A percentile compares a stretch with the other conserved stretches of the same genome.
Conservation (phyloP, 1,140 invertebrate species). For the Pseudomyrmex pallidus region DNA sequence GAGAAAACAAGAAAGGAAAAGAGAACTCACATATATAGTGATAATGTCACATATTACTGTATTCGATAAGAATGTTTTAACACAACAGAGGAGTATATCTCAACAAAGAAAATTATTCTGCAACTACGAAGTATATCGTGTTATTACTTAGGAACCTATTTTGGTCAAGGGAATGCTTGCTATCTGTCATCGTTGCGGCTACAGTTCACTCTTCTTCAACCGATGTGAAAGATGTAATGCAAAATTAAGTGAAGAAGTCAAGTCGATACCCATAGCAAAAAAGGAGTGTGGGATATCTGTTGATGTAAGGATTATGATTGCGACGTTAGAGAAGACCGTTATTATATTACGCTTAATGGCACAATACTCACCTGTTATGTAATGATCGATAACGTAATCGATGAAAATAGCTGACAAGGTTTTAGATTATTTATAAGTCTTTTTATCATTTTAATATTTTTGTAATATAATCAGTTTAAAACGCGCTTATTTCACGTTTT, state of each 20-base stretch:
- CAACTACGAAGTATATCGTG: constrained; percentile 50
- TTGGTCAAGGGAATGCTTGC: constrained; percentile 89
- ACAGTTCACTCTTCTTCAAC: constrained; percentile 89
- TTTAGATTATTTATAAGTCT: constrained; percentile 35
- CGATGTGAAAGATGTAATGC: constrained; percentile 88
- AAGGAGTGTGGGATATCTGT: constrained; percentile 76
- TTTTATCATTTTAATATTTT: constrained; percentile 30
- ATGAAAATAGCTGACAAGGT: constrained; percentile 40
- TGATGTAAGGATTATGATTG: constrained; percentile 77
- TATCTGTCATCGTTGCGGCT: constrained; percentile 90
- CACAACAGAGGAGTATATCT: constrained; percentile 21
- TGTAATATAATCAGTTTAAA: constrained; percentile 23
- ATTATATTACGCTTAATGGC: constrained; percentile 38
- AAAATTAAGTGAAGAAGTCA: constrained; percentile 85
- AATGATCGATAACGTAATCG: constrained; percentile 32
- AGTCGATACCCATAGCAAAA: constrained; percentile 79
- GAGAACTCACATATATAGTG: neutral
- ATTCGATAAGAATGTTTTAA: constrained; percentile 27
- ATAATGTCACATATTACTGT: neutral
- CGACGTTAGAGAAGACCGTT: constrained; percentile 48
- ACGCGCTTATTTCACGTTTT: constrained; percentile 1
- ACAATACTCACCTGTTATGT: constrained; percentile 13
- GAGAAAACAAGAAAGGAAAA: no score
- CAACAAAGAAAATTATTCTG: constrained; percentile 16
- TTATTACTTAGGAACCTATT: constrained; percentile 83